phyloP scores from a whole-genome alignment of 2,888 invertebrate species.

The Sphinx pinastri region DNA sequence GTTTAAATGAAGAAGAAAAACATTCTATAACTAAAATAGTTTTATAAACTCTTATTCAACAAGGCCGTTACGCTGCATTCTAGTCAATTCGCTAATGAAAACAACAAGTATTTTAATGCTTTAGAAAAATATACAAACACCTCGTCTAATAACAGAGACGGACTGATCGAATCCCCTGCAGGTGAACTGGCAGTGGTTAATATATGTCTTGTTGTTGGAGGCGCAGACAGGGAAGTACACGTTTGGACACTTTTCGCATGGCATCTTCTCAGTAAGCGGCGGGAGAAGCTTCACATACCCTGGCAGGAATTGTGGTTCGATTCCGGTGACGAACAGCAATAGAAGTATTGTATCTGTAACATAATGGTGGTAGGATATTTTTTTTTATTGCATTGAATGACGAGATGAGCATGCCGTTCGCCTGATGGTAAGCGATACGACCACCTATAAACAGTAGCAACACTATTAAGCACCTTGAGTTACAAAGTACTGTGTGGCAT shows the following conservation, averaged over 20 bases:
- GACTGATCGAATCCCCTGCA: slow-evolving; percentile 31
- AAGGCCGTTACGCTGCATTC: too few species aligned
- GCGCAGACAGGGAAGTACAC: slow-evolving; percentile 46
- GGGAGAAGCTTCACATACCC: slow-evolving; percentile 28
- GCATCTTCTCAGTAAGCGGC: slow-evolving; percentile 34
- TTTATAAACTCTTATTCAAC: too few species aligned
- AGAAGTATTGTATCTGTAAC: slow-evolving; percentile 18
- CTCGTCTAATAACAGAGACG: slow-evolving; percentile 30
- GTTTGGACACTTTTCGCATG: slow-evolving; percentile 41
- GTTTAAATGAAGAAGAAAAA: too few species aligned
- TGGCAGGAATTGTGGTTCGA: slow-evolving; percentile 1
- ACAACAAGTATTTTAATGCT: not conserved
- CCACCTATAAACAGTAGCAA: too few species aligned
- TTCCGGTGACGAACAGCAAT: not conserved
- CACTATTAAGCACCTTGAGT: too few species aligned
- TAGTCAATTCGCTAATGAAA: too few species aligned
- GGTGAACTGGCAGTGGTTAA: slow-evolving; percentile 40
- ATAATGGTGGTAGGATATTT: not conserved
- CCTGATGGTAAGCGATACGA: too few species aligned
- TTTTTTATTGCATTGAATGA: too few species aligned
- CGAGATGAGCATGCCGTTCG: too few species aligned
- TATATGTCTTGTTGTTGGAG: slow-evolving; percentile 40
- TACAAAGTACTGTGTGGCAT: too few species aligned
- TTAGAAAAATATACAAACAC: slow-evolving; percentile 38
- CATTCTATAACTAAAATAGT: too few species aligned